Percentiles rank a stretch among this genome's conserved stretches.
phyloP scores from a whole-genome alignment of 2,797 vertebrate genomes.

The Pipistrellus pygmaeus region DNA sequence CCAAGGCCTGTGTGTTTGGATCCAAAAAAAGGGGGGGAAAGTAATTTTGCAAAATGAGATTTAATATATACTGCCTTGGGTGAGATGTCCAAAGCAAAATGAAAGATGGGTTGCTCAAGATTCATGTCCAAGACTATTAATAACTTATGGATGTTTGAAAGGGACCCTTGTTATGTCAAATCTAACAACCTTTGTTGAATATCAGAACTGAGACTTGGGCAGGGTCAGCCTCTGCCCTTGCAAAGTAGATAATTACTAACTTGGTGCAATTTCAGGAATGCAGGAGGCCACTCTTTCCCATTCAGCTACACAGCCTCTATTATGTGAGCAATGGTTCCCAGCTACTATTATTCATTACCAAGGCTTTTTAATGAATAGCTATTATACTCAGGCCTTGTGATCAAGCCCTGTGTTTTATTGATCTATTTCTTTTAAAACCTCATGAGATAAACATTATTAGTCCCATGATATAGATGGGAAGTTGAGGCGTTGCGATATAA shows the following conservation, averaged over 20 bases:
- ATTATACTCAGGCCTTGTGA: neutral
- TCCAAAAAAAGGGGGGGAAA: neutral
- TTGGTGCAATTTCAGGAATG: constrained; percentile 72
- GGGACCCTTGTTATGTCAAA: constrained; percentile 60
- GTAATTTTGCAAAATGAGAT: neutral
- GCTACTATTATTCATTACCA: neutral
- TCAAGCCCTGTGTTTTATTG: neutral
- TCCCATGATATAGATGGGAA: neutral
- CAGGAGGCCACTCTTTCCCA: neutral
- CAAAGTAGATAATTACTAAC: constrained; percentile 71
- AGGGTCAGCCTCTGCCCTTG: constrained; percentile 62
- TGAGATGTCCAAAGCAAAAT: constrained; percentile 43
- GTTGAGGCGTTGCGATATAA: neutral
- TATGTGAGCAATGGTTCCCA: neutral
- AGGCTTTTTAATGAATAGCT: constrained; percentile 18
- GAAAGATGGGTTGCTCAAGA: neutral
- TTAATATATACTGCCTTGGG: constrained; percentile 25
- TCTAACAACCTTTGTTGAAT: constrained; percentile 69
- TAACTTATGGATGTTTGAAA: constrained; percentile 65
- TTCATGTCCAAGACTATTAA: constrained; percentile 51
- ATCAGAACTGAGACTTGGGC: constrained; percentile 55
- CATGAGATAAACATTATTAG: neutral
- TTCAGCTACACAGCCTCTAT: constrained; percentile 55
- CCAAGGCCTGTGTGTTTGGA: constrained; percentile 18
- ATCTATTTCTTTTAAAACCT: neutral